Evolutionary conservation across 2,888 invertebrate genomes (phyloP), one percentile per base, ranked within the genome.

Genomic region (Xylophagus ater): DNA sequence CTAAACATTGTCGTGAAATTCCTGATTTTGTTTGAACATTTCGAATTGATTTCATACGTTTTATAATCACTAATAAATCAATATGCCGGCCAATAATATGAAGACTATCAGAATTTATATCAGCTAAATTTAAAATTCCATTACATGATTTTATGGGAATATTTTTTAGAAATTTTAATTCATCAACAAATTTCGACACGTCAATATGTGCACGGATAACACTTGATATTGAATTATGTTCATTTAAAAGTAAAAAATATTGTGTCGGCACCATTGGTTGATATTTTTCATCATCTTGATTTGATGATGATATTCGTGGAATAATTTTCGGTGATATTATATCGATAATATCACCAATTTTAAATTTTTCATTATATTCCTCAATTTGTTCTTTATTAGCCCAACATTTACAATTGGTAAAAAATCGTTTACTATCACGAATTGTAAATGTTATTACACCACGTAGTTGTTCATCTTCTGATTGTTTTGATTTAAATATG

Each of bases 371-470:
- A 50, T 75, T 71, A 47, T 78, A 70, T 39, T 72, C 72, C 26
- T 70, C 66, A 14, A 83, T 67, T 51, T 69, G 75, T 46, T 74
- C 73, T 41, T 70, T 69, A 4, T 72, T 68, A 3, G 83, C 84
- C 86, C 86, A 87, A 45, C 74, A 78, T 44, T 79, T 78, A 12
- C 77, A 77, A 56, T 86, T 85, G 32, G 83, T 78, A 4, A 78
- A 76, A 56, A 81, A 78, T 2, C 71, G 58, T 13, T 72, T 67
- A 0, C 83, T 78, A 63, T 86, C 87, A 45, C 85, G 70, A 18
- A 86, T 47, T 0, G 84, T 85, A 47, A 84, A 81, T 38, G 75
- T 78, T 65, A 81, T 80, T 1, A 86, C 84, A n/a, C 74, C 80
- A 47, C 76, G 71, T 20, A 65, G 62, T 40, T 71, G 70, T 15